Evolutionary conservation across 1,140 invertebrate species (phyloP).

Genomic region (Centruroides sculpturatus): DNA sequence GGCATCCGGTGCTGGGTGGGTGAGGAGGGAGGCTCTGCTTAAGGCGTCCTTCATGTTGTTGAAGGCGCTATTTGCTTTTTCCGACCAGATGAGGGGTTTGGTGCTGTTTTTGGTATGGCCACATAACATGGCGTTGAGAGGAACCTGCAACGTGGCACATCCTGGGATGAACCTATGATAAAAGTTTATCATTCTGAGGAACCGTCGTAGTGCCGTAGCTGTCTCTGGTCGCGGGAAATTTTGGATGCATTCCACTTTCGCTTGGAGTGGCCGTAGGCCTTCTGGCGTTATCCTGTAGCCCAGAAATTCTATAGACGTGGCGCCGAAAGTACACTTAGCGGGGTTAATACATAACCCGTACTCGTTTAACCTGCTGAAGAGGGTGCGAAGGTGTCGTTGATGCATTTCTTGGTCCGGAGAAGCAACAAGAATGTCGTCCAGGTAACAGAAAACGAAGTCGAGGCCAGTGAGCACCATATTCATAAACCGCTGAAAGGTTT

Average conservation of each 20-base stretch:
- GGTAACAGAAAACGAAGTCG: no score
- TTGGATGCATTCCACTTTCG: neutral
- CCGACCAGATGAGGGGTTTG: slow-evolving; percentile 7
- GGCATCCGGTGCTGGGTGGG: neutral
- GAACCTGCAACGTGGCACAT: neutral
- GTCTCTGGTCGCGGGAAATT: slow-evolving; percentile 19
- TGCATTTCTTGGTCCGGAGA: no score
- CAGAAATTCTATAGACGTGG: no score
- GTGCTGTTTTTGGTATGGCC: neutral
- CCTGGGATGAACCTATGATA: slow-evolving; percentile 18
- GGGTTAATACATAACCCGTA: no score
- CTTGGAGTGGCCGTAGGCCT: no score
- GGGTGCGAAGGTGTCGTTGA: no score
- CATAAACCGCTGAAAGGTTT: no score
- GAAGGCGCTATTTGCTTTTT: slow-evolving; percentile 23
- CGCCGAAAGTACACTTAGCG: no score
- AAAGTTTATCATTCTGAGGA: slow-evolving; percentile 28
- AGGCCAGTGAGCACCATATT: no score
- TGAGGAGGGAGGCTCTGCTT: neutral
- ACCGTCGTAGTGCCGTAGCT: slow-evolving; percentile 22
- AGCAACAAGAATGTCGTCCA: no score
- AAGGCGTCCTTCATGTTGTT: slow-evolving; percentile 25
- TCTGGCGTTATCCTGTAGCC: no score
- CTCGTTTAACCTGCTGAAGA: no score
- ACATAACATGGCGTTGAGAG: neutral